phyloP scores from a whole-genome alignment of 2,888 invertebrate species.

The Bellardia pandia region DNA sequence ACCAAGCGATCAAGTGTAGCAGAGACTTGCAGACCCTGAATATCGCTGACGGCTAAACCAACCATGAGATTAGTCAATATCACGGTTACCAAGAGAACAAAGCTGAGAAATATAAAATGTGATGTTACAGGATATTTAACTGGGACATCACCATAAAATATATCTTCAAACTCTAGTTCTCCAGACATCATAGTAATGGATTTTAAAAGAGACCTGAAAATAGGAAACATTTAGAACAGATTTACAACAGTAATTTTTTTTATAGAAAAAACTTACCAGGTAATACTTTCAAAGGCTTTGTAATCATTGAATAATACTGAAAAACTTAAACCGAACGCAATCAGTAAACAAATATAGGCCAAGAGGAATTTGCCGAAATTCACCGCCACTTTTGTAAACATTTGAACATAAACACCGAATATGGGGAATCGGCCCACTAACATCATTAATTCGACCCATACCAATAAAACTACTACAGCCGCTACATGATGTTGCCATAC shows the following conservation, averaged over 20 bases:
- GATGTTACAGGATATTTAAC: conserved; percentile 90
- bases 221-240: neutral
- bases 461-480: conserved; percentile 90
- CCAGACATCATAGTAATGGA: conserved; percentile 96
- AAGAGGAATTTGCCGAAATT: conserved; percentile 93
- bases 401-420: conserved; percentile 93
- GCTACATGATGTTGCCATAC: conserved; percentile 92
- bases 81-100: conserved; percentile 91
- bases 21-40: conserved; percentile 91
- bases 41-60: conserved; percentile 93
- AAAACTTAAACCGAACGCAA: conserved; percentile 92
- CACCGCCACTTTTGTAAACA: conserved; percentile 93
- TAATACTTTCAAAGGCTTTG: conserved; percentile 88
- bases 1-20: conserved; percentile 92
- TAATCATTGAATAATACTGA: conserved; percentile 92
- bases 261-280: conserved; percentile 77
- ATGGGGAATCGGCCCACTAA: conserved; percentile 93
- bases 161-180: conserved; percentile 93
- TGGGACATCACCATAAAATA: conserved; percentile 87
- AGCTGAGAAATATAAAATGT: conserved; percentile 90
- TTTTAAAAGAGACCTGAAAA: conserved; percentile 86
- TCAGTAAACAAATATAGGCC: conserved; percentile 91
- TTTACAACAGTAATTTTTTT: too few relatives aligned
- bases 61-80: conserved; percentile 93
- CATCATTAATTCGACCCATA: conserved; percentile 94